Conservation (phyloP, 2,113 vertebrate genomes). For the Bubo bubo region DNA sequence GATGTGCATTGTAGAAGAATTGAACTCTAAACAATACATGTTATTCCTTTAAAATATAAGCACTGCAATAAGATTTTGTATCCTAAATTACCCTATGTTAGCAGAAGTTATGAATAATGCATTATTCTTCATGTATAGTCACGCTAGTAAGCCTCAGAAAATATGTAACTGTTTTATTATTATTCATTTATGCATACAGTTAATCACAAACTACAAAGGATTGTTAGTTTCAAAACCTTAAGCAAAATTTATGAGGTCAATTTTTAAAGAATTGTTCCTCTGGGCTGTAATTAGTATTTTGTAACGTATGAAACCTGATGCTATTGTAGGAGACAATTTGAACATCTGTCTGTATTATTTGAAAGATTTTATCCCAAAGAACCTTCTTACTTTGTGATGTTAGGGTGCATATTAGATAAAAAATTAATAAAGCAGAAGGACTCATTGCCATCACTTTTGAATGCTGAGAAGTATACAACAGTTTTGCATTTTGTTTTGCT, state of each 20-base stretch:
- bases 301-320: slow-evolving; percentile 69
- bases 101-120: slow-evolving; percentile 10
- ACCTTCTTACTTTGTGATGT: not conserved
- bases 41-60: not conserved
- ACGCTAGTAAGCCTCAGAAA: slow-evolving; percentile 22
- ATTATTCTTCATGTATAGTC: not conserved
- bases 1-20: not conserved
- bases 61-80: not conserved
- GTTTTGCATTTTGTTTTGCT: not conserved
- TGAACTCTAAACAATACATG: not conserved
- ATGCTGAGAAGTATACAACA: not conserved
- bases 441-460: not conserved
- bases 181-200: slow-evolving; percentile 76
- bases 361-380: slow-evolving; percentile 24
- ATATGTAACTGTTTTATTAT: slow-evolving; percentile 66
- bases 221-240: slow-evolving; percentile 66
- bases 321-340: slow-evolving; percentile 64
- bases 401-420: not conserved
- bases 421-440: not conserved
- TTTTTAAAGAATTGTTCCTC: slow-evolving; percentile 77
- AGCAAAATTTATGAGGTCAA: slow-evolving; percentile 72
- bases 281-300: slow-evolving; percentile 78
- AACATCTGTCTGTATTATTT: slow-evolving; percentile 30
- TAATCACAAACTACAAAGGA: slow-evolving; percentile 76
- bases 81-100: not conserved